Evolutionary conservation across 2,888 invertebrate species (phyloP).

Genomic region (Lamellibrachia columna): DNA sequence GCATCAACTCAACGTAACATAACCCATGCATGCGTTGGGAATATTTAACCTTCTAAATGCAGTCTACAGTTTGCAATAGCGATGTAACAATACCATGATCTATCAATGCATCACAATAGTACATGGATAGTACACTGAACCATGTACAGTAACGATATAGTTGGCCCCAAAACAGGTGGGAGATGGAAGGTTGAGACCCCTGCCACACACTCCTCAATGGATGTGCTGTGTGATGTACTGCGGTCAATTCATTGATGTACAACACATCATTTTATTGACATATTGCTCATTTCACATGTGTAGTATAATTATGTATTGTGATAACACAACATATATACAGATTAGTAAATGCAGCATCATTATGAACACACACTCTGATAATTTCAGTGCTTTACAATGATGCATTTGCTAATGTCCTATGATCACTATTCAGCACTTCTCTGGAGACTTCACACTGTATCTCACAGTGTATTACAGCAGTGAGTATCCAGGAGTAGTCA

Average conservation of each 20-base stretch:
- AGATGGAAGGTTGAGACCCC: no score
- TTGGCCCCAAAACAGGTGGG: no score
- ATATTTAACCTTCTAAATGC: no score
- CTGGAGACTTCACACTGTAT: neutral
- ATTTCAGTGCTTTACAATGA: neutral
- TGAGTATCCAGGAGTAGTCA: neutral
- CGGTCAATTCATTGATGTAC: neutral
- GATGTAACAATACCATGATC: no score
- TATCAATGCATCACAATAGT: no score
- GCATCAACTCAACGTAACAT: no score
- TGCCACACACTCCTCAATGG: no score
- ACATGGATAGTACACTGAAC: no score
- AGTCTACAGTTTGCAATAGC: no score
- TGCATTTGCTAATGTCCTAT: neutral
- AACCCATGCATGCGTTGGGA: no score
- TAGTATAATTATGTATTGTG: neutral
- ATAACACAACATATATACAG: slow-evolving; percentile 13
- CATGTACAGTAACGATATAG: no score
- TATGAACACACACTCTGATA: neutral
- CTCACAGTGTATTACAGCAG: neutral
- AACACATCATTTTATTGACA: neutral
- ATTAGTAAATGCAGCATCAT: slow-evolving; percentile 22
- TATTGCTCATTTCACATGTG: neutral
- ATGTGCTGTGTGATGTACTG: no score
- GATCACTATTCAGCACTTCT: neutral